These are phyloP conservation scores for Arnoldichthys spilopterus DNA, from an alignment of 2,797 vertebrate species.

Conservation along the genomic window DNA sequence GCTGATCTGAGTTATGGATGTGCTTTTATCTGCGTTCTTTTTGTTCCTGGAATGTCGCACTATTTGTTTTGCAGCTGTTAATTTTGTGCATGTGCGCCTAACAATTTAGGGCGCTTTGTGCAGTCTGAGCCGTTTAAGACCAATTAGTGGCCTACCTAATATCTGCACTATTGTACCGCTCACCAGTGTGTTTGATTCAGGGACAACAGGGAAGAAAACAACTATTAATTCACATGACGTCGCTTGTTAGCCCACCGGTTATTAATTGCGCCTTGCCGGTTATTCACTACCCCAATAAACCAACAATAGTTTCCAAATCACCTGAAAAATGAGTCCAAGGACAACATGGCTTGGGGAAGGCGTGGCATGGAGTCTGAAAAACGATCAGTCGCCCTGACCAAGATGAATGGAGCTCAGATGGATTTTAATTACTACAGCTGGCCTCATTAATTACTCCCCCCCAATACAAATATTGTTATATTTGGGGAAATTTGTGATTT, in stretches of 20 bases:
- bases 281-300: conserved; percentile 77
- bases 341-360: conserved; percentile 79
- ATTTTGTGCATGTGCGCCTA: conserved; percentile 4
- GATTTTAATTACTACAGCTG: conserved; percentile 99
- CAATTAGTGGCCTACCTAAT: conserved; percentile 46
- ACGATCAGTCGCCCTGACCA: conserved; percentile 88
- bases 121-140: conserved; percentile 44
- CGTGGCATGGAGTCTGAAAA: conserved; percentile 81
- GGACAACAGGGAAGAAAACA: conserved; percentile 41
- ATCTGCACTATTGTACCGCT: conserved; percentile 28
- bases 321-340: conserved; percentile 87
- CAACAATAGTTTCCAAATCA: conserved; percentile 79
- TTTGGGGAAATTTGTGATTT: conserved; percentile 99
- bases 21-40: conserved; percentile 23
- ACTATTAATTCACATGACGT: conserved; percentile 54
- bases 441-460: conserved; percentile 93
- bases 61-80: conserved; percentile 33
- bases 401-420: conserved; percentile 99
- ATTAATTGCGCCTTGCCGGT: conserved; percentile 77
- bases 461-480: conserved; percentile 99
- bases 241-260: conserved; percentile 61
- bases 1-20: conserved; percentile 34
- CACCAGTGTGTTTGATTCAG: conserved; percentile 24
- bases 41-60: conserved; percentile 23
- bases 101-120: conserved; percentile 26